A percentile compares a stretch with the other conserved stretches of the same genome.
phyloP scores from a whole-genome alignment of 2,888 invertebrate genomes.

The Sesia apiformis region DNA sequence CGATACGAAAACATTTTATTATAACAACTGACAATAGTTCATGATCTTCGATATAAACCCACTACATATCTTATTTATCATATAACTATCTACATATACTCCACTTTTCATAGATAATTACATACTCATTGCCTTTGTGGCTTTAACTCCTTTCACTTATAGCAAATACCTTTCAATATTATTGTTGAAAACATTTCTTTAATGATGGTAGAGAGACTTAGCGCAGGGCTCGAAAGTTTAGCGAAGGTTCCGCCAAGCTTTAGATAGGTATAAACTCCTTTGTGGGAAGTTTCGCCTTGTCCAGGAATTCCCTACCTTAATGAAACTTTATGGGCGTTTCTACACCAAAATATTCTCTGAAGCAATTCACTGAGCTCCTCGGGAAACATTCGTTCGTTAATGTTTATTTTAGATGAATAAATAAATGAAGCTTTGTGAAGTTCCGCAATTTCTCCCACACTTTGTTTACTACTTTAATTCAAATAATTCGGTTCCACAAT shows the following conservation, averaged over 20 bases:
- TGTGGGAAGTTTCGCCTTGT: slow-evolving; percentile 23
- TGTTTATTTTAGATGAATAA: slow-evolving; percentile 4
- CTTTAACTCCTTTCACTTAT: not conserved
- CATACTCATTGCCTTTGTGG: not conserved
- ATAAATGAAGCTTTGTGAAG: not conserved
- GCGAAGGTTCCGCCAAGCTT: slow-evolving; percentile 13
- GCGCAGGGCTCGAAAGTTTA: not conserved
- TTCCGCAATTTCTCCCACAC: not conserved
- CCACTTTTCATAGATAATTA: not conserved
- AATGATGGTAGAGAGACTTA: slow-evolving; percentile 10
- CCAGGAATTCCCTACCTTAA: slow-evolving; percentile 19
- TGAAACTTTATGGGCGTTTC: slow-evolving; percentile 19
- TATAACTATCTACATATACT: not conserved
- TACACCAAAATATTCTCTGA: slow-evolving; percentile 17
- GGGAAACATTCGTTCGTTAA: not conserved
- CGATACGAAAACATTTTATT: too few species aligned
- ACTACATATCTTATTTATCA: too few species aligned
- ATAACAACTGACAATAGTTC: too few species aligned
- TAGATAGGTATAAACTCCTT: slow-evolving; percentile 22
- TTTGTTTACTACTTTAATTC: not conserved
- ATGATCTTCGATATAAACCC: too few species aligned
- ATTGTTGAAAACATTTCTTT: slow-evolving; percentile 12
- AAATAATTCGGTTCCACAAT: not conserved
- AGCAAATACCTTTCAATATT: slow-evolving; percentile 1
- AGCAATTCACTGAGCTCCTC: slow-evolving; percentile 1